A percentile compares a stretch with the other conserved stretches of the same genome.
Conservation (phyloP, 2,797 vertebrate species). For the Malurus splendens region DNA sequence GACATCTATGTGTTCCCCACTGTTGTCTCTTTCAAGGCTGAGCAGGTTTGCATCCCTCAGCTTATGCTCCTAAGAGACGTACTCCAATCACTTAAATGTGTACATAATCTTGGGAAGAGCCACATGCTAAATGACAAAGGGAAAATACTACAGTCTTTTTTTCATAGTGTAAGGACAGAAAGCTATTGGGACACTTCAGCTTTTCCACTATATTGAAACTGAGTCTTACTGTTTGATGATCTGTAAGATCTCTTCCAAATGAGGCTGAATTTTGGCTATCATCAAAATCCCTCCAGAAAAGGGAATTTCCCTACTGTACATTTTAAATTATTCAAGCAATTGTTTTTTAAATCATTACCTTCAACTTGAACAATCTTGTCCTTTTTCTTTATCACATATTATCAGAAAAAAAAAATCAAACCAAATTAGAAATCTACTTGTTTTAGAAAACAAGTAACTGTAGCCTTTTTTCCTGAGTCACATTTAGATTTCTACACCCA, state of each 20-base stretch:
- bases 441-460: neutral
- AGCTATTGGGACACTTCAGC: neutral
- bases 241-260: neutral
- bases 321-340: neutral
- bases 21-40: neutral
- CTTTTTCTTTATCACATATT: neutral
- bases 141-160: neutral
- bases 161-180: neutral
- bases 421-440: neutral
- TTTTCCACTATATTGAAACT: neutral
- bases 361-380: neutral
- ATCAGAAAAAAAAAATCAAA: neutral
- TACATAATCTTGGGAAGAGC: neutral
- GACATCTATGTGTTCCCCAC: neutral
- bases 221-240: neutral
- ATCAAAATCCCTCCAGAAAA: neutral
- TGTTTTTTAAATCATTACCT: neutral
- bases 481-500: neutral
- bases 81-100: accelerated
- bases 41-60: neutral
- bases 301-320: accelerated
- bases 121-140: neutral
- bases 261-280: neutral
- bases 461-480: neutral
- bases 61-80: neutral